phyloP scores from a whole-genome alignment of 2,113 vertebrate genomes.

The Protobothrops flavoviridis region DNA sequence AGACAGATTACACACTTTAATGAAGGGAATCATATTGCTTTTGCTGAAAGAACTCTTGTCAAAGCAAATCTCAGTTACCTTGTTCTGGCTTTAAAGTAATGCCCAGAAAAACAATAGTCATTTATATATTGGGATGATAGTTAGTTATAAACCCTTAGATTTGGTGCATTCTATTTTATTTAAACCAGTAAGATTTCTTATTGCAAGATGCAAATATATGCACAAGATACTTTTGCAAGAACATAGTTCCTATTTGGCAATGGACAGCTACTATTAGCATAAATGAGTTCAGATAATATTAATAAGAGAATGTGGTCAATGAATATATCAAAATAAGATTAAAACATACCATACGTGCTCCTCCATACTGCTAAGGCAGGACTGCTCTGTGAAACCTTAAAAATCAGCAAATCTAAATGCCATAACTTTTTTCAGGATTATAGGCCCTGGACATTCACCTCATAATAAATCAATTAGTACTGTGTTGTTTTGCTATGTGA shows the following conservation, averaged over 20 bases:
- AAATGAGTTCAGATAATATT: background rate
- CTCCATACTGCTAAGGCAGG: background rate
- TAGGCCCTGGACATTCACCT: background rate
- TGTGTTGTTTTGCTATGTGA: background rate
- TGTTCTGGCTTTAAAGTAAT: background rate
- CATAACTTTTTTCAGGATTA: background rate
- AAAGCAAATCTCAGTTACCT: background rate
- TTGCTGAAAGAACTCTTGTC: background rate
- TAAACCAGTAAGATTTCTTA: background rate
- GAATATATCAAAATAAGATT: background rate
- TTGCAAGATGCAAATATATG: background rate
- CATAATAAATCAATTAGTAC: background rate
- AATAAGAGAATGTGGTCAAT: background rate
- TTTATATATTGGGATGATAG: background rate
- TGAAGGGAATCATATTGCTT: background rate
- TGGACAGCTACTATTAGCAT: background rate
- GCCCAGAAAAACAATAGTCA: background rate
- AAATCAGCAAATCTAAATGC: background rate
- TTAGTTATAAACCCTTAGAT: background rate
- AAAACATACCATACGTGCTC: background rate
- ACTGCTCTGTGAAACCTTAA: background rate
- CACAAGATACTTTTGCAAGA: background rate
- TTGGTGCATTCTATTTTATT: background rate
- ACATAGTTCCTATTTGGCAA: background rate
- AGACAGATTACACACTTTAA: background rate